Conservation (phyloP, 2,888 invertebrate genomes). For the Mythimna pallens region DNA sequence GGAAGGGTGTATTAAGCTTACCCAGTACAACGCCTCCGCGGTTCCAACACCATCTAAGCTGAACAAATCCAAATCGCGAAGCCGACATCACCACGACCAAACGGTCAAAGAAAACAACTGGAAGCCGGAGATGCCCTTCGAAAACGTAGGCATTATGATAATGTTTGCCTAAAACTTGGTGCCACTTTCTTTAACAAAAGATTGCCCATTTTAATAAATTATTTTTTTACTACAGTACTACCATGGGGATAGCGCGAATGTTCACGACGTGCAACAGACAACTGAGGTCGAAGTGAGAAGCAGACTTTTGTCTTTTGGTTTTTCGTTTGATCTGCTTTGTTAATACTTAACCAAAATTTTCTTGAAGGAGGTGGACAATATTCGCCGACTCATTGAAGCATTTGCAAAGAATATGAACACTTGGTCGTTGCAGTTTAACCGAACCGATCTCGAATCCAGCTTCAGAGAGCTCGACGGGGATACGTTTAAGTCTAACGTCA, state of each 20-base stretch:
- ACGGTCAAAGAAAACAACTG: conserved; percentile 92
- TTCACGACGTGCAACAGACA: conserved; percentile 75
- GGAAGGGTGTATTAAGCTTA: conserved; percentile 1
- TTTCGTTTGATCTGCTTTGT: background rate
- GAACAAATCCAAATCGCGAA: background rate
- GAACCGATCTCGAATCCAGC: conserved; percentile 93
- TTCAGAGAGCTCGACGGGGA: conserved; percentile 96
- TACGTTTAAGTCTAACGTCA: conserved; percentile 98
- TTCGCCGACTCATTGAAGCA: conserved; percentile 94
- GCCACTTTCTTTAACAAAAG: background rate
- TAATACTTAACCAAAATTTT: background rate
- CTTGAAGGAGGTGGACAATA: conserved; percentile 93
- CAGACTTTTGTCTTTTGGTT: background rate
- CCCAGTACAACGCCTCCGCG: background rate
- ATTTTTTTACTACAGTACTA: conserved; percentile 77
- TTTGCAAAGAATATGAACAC: conserved; percentile 93
- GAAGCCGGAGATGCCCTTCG: conserved; percentile 97
- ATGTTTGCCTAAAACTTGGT: conserved; percentile 22
- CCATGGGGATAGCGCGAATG: conserved; percentile 74
- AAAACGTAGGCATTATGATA: conserved; percentile 92
- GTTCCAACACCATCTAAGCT: background rate
- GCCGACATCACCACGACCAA: conserved; percentile 80
- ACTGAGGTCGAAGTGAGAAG: conserved; percentile 73
- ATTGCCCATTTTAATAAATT: background rate
- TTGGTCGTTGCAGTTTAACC: conserved; percentile 96